Percentiles rank a stretch among this genome's conserved stretches.
Conservation (phyloP, 2,797 vertebrate species). For the Anniella stebbinsi region DNA sequence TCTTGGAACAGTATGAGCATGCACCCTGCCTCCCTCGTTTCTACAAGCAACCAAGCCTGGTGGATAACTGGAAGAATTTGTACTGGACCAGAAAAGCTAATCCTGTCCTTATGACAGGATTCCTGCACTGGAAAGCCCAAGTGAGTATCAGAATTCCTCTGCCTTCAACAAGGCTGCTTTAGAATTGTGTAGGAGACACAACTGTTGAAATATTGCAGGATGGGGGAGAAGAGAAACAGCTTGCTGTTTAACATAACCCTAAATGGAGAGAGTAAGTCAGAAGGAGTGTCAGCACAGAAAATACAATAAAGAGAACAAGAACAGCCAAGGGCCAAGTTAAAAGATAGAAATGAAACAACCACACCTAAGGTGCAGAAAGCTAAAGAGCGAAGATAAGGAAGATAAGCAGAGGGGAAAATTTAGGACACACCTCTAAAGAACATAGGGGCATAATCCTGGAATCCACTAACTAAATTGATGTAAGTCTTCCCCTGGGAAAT, state of each 20-base stretch:
- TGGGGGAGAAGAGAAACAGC: not conserved
- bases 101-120: not conserved
- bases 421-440: not conserved
- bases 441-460: not conserved
- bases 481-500: not conserved
- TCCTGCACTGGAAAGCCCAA: not conserved
- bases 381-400: not conserved
- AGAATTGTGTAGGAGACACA: not conserved
- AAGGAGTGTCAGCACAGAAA: not conserved
- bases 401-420: not conserved
- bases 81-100: not conserved
- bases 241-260: not conserved
- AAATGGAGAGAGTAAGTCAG: not conserved
- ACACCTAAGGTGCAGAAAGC: not conserved
- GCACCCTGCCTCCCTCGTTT: not conserved
- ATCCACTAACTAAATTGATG: not conserved
- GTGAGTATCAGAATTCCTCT: not conserved
- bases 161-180: not conserved
- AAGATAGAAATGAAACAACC: not conserved
- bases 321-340: not conserved
- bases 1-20: not conserved
- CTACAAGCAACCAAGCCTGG: not conserved
- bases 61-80: not conserved
- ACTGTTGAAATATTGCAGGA: not conserved
- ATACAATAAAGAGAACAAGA: conserved; percentile 5